Base-by-base conservation (phyloP, 2,888 invertebrate genomes). In the Dicranocentrus wangi region DNA sequence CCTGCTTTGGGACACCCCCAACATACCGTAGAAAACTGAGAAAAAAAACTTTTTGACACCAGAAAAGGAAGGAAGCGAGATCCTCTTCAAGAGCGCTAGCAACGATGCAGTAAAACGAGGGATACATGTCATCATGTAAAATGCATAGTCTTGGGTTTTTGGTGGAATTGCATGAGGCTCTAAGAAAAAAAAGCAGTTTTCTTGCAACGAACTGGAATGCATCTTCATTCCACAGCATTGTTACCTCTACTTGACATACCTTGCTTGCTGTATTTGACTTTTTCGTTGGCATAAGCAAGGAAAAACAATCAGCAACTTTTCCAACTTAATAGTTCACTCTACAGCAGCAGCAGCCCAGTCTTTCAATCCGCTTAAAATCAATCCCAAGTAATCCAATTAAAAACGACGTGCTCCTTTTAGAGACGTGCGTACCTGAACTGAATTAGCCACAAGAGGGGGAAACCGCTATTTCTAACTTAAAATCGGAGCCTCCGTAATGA, bases 1-100 rank as follows among this genome's bases (percentile, higher is more conserved):
- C 39, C 17, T 51, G 65, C 28, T 61, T 69, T 61, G 61, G 61
- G 61, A 28, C 61, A 32, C 55, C 47, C n/a, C 13, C 15, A 47
- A n/a, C 39, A 13, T 51, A 17, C 13, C 5, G 10, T 51, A n/a
- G 55, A 23, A 55, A 55, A 7, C 13, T 39, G 39, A 7, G 55
- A 55, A 21, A 15, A 55, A 55, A 55, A 19, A 55, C 10, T 47
- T n/a, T 47, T n/a, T 47, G 15, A 47, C 5, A 47, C 5, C 10
- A 47, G 47, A 55, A 21, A 10, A 21, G 23, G 55, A 55, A 19
- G 8, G 23, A 23, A 55, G 10, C n/a, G 47, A n/a, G 2, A 5
- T 47, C 47, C 13, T 39, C 39, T 8, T 39, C 7, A 47, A n/a
- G 10, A 47, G 13, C 47, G 47, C 47, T 32, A 32, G 47, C 47